Conservation (phyloP, 2,888 invertebrate genomes). For the Achlya flavicornis region DNA sequence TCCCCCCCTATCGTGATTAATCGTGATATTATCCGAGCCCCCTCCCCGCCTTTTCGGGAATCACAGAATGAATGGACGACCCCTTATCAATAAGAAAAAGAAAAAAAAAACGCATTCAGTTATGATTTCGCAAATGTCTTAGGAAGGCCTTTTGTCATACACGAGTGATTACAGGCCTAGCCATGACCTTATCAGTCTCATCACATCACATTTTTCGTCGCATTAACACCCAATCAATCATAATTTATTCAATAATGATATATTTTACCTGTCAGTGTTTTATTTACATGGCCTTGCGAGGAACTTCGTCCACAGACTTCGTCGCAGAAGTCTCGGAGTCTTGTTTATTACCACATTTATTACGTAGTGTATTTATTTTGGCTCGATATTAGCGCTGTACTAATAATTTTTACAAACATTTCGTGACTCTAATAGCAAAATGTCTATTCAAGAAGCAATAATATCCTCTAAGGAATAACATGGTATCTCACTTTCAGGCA, state of each 20-base stretch:
- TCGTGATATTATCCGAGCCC: too few species aligned
- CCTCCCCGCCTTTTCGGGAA: too few species aligned
- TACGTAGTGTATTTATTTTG: conserved; percentile 24
- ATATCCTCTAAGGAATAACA: background rate
- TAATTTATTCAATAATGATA: conserved; percentile 28
- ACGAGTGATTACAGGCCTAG: background rate
- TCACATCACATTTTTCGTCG: conserved; percentile 21
- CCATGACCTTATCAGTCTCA: conserved; percentile 1
- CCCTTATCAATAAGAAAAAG: too few species aligned
- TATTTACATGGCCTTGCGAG: conserved; percentile 36
- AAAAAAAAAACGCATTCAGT: too few species aligned
- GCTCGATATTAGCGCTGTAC: conserved; percentile 40
- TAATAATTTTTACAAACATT: conserved; percentile 30
- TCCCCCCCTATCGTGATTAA: too few species aligned
- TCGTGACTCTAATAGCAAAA: background rate
- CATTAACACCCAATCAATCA: conserved; percentile 20
- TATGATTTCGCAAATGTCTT: background rate
- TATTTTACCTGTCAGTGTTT: conserved; percentile 19
- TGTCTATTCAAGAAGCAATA: background rate
- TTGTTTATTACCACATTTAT: conserved; percentile 17
- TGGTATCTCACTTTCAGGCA: background rate
- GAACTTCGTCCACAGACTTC: conserved; percentile 25
- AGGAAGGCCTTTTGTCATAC: background rate
- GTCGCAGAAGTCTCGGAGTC: conserved; percentile 27
- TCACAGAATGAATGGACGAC: too few species aligned